Evolutionary conservation across 2,888 invertebrate genomes (phyloP).

Genomic region (Ischnus inquisitorius): DNA sequence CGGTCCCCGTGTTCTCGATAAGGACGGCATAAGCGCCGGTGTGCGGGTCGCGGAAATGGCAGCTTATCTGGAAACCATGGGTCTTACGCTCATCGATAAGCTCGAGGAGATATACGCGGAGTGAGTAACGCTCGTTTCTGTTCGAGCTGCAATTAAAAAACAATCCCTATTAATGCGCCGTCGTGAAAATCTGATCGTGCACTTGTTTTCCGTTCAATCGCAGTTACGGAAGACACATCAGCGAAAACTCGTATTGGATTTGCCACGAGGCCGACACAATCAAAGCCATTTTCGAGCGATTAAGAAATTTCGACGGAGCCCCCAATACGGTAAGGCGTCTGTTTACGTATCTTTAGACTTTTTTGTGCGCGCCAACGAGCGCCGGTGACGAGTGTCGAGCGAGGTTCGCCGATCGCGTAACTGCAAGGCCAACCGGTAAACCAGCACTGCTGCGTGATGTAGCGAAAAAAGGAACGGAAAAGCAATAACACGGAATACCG

Average conservation of each 20-base stretch:
- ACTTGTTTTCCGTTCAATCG: not conserved
- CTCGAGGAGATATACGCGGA: constrained; percentile 92
- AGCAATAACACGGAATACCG: too few species aligned
- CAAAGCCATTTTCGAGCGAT: constrained; percentile 91
- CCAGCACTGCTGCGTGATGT: constrained; percentile 5
- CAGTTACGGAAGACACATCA: constrained; percentile 96
- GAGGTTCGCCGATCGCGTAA: constrained; percentile 21
- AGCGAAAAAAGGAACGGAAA: constrained; percentile 15
- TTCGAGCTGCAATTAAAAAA: constrained; percentile 1
- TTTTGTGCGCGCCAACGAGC: not conserved
- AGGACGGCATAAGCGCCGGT: constrained; percentile 98
- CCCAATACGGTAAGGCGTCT: constrained; percentile 87
- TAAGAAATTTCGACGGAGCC: constrained; percentile 91
- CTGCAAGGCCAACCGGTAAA: constrained; percentile 53
- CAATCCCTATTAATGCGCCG: not conserved
- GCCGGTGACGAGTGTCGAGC: not conserved
- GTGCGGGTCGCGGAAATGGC: constrained; percentile 92
- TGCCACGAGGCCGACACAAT: constrained; percentile 92
- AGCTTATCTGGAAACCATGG: constrained; percentile 89
- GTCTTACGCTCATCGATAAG: constrained; percentile 88
- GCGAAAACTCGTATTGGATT: constrained; percentile 95
- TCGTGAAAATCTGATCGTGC: not conserved
- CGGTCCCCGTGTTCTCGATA: constrained; percentile 95
- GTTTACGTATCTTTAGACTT: not conserved
- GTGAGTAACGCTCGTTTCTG: constrained; percentile 82